Conservation (phyloP, 2,113 vertebrate genomes). For the Thomomys bottae region DNA sequence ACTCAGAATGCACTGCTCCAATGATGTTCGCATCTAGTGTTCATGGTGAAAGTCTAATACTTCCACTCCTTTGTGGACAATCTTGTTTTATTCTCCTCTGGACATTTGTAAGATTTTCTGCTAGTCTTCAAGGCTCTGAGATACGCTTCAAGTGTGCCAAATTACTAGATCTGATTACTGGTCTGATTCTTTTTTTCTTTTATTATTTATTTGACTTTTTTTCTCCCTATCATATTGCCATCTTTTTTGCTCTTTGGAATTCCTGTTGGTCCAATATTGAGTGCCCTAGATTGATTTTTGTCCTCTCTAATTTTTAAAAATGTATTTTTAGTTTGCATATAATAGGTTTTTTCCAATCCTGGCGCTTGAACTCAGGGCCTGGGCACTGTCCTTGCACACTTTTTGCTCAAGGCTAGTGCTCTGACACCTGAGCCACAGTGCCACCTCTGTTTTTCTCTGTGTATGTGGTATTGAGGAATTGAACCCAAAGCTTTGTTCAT, state of each 20-base stretch:
- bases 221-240: background rate
- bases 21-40: background rate
- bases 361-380: too few species aligned
- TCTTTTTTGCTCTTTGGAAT: background rate
- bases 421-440: too few species aligned
- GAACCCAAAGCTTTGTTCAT: too few species aligned
- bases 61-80: conserved; percentile 9
- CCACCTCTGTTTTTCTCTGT: too few species aligned
- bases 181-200: background rate
- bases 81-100: conserved; percentile 30
- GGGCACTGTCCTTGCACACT: too few species aligned
- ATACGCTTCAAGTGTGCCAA: background rate
- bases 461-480: too few species aligned
- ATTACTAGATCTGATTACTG: background rate
- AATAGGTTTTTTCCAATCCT: too few species aligned
- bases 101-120: background rate
- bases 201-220: background rate
- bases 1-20: background rate
- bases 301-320: background rate
- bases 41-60: background rate
- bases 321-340: too few species aligned
- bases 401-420: too few species aligned
- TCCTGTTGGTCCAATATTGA: background rate
- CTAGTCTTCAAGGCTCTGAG: conserved; percentile 18
- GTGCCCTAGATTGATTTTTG: background rate